Evolutionary conservation across 2,797 vertebrate species (phyloP), one percentile per base, ranked within the genome.

Genomic region (Caiman crocodilus): DNA sequence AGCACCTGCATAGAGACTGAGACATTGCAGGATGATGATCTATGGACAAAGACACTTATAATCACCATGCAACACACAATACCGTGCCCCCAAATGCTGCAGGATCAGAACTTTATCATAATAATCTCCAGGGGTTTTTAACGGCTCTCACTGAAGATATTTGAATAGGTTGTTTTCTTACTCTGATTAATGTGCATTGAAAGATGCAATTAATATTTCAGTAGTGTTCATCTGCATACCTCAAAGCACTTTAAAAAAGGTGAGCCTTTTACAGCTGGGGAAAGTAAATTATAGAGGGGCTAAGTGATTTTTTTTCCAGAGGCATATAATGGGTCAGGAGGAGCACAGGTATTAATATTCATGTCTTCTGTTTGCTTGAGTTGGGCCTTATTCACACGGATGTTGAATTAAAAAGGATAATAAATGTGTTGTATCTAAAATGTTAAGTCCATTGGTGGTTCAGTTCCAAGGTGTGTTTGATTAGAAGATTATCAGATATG

Each of bases 51-150:
- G 15, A 9, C 32, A 25, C 14, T 88, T 59, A 61, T 42, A 17
- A 50, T 76, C 28, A 63, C 60, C 50, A 50, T 16, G 76, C 17
- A 35, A 85, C 57, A 65, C 35, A 25, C 23, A 35, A 7, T 15
- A 25, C 21, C 5, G 13, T 23, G 32, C 14, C 42, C 67, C 18
- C 18, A 2, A 20, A n/a, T 0, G 0, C 35, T 55, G 25, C 15
- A 57, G 4, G 55, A 21, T 14, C 18, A 42, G 28, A 65, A 60
- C 65, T 89, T 90, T 84, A 61, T 57, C 42, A 82, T 30, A 30
- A 64, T 87, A 77, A 64, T 82, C 64, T 93, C 55, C 10, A 25
- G 58, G 85, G 73, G 15, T 79, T 30, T 87, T 81, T 79, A 25
- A 58, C 76, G 76, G 61, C 5, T 63, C n/a, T n/a, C n/a, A 21